Evolutionary conservation across 2,888 invertebrate species (phyloP), one percentile per base, ranked within the genome.

Genomic region (Hirtodrosophila duncani): DNA sequence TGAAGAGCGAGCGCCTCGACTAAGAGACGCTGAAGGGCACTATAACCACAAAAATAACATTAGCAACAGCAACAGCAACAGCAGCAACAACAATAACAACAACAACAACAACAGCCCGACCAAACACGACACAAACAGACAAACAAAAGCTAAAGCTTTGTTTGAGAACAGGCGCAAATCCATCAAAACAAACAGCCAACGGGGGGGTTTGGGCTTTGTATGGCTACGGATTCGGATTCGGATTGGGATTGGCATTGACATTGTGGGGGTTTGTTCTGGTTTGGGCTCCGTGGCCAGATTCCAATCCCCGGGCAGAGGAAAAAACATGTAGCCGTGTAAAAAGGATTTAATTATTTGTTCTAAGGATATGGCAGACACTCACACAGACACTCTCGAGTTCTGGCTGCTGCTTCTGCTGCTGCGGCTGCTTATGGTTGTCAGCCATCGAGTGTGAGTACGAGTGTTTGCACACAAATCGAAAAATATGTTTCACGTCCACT

Each of bases 271-370:
- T 56, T 26, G 36, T 3, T 39, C n/a, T 23, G 27, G 41, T 31
- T 30, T 29, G 18, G 31, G 29, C 26, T 24, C 16, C 39, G 24
- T 53, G 18, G 50, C 56, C 33, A 53, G 36, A 44, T 57, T 45
- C 34, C 44, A 53, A 37, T 30, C 57, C 55, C 31, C 57, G 37
- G 20, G 46, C 26, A 34, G 23, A 37, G 18, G 49, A 53, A 44
- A 45, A 64, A 78, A 71, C 67, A 65, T 74, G 75, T 75, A 68
- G 70, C 81, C 80, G 77, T 70, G 64, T 80, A 72, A 70, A 83
- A 84, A 84, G 83, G 83, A 84, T 84, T 84, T 83, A 84, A 84
- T 84, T 84, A 84, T 84, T 81, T 82, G 79, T 66, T 82, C 66
- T 82, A 68, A 75, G 81, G 82, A 81, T 82, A 61, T 64, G 42